Conservation (phyloP, 2,888 invertebrate genomes). For the Nephrotoma appendiculata region DNA sequence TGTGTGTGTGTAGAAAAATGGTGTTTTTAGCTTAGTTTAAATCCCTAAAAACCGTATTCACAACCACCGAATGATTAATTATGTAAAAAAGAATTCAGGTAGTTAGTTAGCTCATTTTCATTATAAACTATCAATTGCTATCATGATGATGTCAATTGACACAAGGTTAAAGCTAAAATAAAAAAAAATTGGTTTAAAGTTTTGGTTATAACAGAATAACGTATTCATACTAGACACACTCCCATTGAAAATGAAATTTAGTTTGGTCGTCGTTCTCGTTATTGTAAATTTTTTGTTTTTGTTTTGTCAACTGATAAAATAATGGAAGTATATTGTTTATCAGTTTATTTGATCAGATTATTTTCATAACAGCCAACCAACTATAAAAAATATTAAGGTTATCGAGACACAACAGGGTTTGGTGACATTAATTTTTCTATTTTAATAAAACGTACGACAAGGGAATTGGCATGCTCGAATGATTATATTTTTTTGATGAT, state of each 20-base stretch:
- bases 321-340: neutral
- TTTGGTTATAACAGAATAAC: neutral
- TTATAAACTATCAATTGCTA: neutral
- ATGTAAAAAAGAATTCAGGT: neutral
- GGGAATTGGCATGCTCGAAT: neutral
- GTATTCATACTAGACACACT: neutral
- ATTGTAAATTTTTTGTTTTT: neutral
- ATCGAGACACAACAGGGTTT: neutral
- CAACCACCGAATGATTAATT: neutral
- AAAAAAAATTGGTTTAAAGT: neutral
- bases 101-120: neutral
- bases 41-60: neutral
- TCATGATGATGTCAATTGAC: neutral
- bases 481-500: neutral
- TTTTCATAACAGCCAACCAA: neutral
- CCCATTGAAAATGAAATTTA: neutral
- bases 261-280: neutral
- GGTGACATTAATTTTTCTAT: neutral
- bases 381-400: neutral
- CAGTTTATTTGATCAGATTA: neutral
- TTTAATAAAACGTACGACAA: neutral
- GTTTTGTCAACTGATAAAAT: neutral
- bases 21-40: neutral
- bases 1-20: neutral
- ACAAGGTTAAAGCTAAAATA: neutral